Conservation (phyloP, 2,888 invertebrate genomes). For the Ptychoptera contaminata region DNA sequence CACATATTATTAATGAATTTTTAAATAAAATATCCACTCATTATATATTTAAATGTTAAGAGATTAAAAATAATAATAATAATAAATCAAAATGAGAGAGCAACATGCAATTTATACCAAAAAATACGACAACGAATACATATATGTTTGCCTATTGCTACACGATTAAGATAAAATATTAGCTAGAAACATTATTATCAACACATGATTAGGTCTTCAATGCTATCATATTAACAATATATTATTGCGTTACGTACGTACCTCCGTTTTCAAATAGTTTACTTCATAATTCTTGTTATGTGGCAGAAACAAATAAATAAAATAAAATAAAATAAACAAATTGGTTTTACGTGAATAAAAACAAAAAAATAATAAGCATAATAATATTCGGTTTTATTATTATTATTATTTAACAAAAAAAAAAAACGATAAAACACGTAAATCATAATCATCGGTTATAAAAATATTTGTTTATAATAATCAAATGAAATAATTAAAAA, state of each 20-base stretch:
- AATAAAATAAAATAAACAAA: not conserved
- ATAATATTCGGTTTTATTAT: not conserved
- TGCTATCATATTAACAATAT: not conserved
- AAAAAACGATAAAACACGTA: not conserved
- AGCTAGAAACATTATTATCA: not conserved
- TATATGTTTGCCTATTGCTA: too few relatives aligned
- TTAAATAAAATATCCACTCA: slow-evolving; percentile 8
- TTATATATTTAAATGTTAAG: not conserved
- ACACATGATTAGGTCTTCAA: not conserved
- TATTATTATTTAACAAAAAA: too few relatives aligned
- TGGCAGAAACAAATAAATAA: not conserved
- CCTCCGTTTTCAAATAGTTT: slow-evolving; percentile 36
- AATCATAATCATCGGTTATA: too few relatives aligned
- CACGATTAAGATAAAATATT: too few relatives aligned
- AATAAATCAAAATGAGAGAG: too few relatives aligned
- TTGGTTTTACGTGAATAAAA: not conserved
- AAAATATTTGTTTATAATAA: too few relatives aligned
- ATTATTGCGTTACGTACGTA: slow-evolving; percentile 27
- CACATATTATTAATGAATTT: slow-evolving; percentile 4
- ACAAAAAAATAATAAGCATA: too few relatives aligned
- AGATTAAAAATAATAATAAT: too few relatives aligned
- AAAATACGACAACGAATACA: too few relatives aligned
- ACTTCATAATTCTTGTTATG: slow-evolving; percentile 50
- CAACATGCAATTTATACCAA: too few relatives aligned
- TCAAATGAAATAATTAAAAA: too few relatives aligned